Evolutionary conservation across 2,888 invertebrate species (phyloP).

Genomic region (Tetragonisca angustula): DNA sequence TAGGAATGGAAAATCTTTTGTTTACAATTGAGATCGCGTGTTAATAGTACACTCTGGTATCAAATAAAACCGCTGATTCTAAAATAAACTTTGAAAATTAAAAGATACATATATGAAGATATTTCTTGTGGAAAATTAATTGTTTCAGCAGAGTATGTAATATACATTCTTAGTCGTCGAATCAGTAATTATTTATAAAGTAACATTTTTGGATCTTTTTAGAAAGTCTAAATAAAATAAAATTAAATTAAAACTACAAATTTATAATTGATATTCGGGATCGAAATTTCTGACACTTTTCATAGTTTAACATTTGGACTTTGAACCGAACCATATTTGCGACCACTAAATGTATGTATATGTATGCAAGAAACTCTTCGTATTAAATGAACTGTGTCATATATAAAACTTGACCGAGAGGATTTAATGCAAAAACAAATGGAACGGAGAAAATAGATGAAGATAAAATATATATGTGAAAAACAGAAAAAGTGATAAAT

Average conservation of each 20-base stretch:
- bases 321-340: slow-evolving; percentile 31
- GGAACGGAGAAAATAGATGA: no score
- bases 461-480: background rate
- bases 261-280: slow-evolving; percentile 3
- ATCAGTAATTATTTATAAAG: no score
- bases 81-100: no score
- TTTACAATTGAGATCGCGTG: no score
- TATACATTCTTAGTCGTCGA: no score
- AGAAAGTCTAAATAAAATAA: slow-evolving; percentile 6
- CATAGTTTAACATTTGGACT: background rate
- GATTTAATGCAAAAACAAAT: background rate
- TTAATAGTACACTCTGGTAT: no score
- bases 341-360: slow-evolving; percentile 54
- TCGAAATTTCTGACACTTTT: slow-evolving; percentile 28
- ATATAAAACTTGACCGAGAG: background rate
- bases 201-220: background rate
- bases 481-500: background rate
- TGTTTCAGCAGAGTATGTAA: no score
- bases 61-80: no score
- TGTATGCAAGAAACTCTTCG: slow-evolving; percentile 3
- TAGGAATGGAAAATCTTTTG: no score
- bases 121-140: no score
- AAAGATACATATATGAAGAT: no score
- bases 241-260: slow-evolving; percentile 47
- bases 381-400: background rate